Base-by-base conservation (phyloP, 2,888 invertebrate genomes). In the Micropterix aruncella region DNA sequence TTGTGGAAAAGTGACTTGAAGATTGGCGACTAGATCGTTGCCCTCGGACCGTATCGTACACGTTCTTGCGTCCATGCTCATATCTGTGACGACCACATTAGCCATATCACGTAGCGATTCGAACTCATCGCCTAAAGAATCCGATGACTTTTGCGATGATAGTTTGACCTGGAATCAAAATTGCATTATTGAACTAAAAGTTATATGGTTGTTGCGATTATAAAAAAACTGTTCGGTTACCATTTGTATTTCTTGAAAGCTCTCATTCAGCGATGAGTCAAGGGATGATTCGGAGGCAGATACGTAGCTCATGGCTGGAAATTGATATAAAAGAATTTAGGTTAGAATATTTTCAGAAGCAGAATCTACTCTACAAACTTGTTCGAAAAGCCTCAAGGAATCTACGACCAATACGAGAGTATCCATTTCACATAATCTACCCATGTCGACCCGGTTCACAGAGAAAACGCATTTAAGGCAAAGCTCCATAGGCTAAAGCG, bases 1-100 rank as follows among this genome's bases (percentile, higher is more conserved):
- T 49, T 64, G 65, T 1, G 81, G 80, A 56, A 83, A 82, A 2
- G 68, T 67, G 3, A 80, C 73, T 56, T 74, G 67, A 43, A 76
- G 58, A 48, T 73, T 68, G 18, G 76, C 73, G 40, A 66, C 58
- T 51, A 74, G 70, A 16, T 70, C 71, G 50, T 74, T 74, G 2
- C 70, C 61, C 46, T 70, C 66, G 0, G 74, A 75, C 44, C 72
- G 73, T 40, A 78, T 75, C 41, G 71, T 71, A 52, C 79, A 79
- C 2, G 70, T 73, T 46, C 79, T 62, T 16, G 72, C 72, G 4
- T 70, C 67, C 40, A 70, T 66, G 54, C 79, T 75, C 70, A 77
- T 74, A 62, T 77, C 69, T 17, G 67, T 70, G 1, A 71, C 65
- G 57, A 68, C 69, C 44, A 70, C 69, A 48, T 70, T 70, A 2